These are phyloP conservation scores for Pachypanchax playfairii DNA, from an alignment of 2,113 vertebrate genomes.

Conservation along the genomic window DNA sequence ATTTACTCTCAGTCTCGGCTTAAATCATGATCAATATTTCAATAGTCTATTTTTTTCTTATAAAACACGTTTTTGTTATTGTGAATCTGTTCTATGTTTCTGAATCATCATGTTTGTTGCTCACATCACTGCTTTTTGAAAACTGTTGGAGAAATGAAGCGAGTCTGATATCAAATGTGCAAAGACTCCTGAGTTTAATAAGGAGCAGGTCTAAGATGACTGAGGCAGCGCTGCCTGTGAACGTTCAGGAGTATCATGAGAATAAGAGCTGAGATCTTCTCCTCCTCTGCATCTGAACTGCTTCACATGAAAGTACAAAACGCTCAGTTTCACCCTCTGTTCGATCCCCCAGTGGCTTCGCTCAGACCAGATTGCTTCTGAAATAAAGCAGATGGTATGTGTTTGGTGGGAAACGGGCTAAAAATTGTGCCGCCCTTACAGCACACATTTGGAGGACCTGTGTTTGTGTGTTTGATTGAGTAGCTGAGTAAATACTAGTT, in stretches of 20 bases:
- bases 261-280: constrained; percentile 27
- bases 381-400: constrained; percentile 81
- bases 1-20: too few species aligned
- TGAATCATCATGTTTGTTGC: background rate
- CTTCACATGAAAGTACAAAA: constrained; percentile 68
- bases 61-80: background rate
- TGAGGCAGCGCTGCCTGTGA: background rate
- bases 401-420: constrained; percentile 74
- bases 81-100: background rate
- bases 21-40: too few species aligned
- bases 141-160: background rate
- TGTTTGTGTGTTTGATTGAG: constrained; percentile 63
- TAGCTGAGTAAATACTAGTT: constrained; percentile 65
- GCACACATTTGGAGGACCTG: constrained; percentile 64
- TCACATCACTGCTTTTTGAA: constrained; percentile 11
- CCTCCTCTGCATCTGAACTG: constrained; percentile 51
- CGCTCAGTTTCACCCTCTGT: constrained; percentile 69
- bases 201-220: constrained; percentile 21
- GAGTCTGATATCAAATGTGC: constrained; percentile 9
- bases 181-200: background rate
- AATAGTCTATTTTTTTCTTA: too few species aligned
- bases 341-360: constrained; percentile 68
- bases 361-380: constrained; percentile 78
- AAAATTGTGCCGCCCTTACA: constrained; percentile 69
- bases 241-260: constrained; percentile 27